Evolutionary conservation across 2,797 vertebrate genomes (phyloP), one percentile per base, ranked within the genome.

Genomic region (Muscicapa comitata): DNA sequence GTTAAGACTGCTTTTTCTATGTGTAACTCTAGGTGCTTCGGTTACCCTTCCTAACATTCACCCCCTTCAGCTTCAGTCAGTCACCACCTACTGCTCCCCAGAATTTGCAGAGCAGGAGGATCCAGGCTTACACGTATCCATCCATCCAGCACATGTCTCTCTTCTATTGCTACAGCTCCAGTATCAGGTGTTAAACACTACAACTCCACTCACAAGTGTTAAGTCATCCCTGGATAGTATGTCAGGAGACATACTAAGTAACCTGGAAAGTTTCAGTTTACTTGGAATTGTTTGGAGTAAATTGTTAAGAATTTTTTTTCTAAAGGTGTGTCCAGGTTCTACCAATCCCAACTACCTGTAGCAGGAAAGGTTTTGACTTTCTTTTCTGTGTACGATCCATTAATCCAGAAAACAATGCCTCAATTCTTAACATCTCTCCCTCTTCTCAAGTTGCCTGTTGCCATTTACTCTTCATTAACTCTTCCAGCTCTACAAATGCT

Each of bases 321-420:
- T 71, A 33, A 85, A 87, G 79, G 57, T 93, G 72, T 93, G 78
- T 77, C 86, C 63, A 82, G 65, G 63, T 28, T 77, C 65, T 80
- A 68, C 91, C 78, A 95, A 93, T 93, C 75, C 57, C 61, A 91
- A 23, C 86, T 85, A 90, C 92, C 38, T 70, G n/a, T 4, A 86
- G 43, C 88, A 97, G 88, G 88, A 95, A 93, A 93, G 62, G 92
- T 85, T 92, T 96, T 86, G 24, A 58, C 54, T 93, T 95, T 93
- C 72, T 35, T 85, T 75, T 91, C 70, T 7, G 3, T 91, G 72
- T 95, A 83, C 23, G 0, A 92, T 70, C 92, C 89, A 96, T 96
- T 94, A 94, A 95, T 90, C 80, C 79, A 72, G 90, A 93, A 96
- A 95, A 94, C 90, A 96, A 95, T 94, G 57, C 73, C 57, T 88